A percentile compares a stretch with the other conserved stretches of the same genome.
phyloP scores from a whole-genome alignment of 2,113 vertebrate genomes.

The Leiothrix lutea region DNA sequence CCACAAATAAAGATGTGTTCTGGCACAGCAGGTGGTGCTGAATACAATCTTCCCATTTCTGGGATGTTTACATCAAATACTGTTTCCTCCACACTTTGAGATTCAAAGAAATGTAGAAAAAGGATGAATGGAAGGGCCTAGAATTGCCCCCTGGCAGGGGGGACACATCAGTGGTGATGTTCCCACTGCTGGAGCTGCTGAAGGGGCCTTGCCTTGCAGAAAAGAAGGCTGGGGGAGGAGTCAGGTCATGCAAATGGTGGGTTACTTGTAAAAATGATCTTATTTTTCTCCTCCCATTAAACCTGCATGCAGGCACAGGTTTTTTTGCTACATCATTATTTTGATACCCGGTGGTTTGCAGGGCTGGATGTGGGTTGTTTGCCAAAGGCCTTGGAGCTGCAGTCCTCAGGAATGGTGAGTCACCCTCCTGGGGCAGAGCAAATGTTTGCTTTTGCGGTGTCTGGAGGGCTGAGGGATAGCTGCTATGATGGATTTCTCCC shows the following conservation, averaged over 20 bases:
- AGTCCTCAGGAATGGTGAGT: not conserved
- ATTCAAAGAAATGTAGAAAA: not conserved
- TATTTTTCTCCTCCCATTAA: not conserved
- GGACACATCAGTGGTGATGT: too few relatives aligned
- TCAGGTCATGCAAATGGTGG: not conserved
- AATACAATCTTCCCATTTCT: not conserved
- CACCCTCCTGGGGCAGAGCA: not conserved
- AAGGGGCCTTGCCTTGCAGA: not conserved
- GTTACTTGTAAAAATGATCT: not conserved
- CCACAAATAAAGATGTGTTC: not conserved
- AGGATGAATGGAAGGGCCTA: not conserved
- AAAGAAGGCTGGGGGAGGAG: not conserved
- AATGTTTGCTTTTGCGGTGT: not conserved
- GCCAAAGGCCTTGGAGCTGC: not conserved
- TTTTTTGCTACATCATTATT: not conserved
- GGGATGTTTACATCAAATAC: not conserved
- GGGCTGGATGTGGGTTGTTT: rapidly evolving
- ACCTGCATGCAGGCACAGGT: not conserved
- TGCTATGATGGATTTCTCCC: not conserved
- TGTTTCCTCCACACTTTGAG: not conserved
- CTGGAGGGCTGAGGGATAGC: not conserved
- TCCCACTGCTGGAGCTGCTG: not conserved
- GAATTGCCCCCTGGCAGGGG: not conserved
- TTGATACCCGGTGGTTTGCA: not conserved
- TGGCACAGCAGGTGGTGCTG: not conserved